Base-by-base conservation (phyloP, 1,140 invertebrate species). In the Mactra quadrangularis region DNA sequence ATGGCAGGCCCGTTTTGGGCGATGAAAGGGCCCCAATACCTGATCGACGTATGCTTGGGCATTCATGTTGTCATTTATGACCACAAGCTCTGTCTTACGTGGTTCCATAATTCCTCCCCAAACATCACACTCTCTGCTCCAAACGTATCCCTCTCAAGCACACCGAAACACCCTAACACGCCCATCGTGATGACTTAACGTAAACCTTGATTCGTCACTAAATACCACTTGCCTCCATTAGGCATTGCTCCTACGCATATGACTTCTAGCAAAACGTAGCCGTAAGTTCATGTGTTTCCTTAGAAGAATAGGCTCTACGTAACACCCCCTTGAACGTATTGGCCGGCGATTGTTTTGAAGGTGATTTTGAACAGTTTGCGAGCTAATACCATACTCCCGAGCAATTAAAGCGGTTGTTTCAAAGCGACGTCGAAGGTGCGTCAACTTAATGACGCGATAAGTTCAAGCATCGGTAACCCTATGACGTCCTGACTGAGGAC, bases 191-290 rank as follows among this genome's bases (percentile, higher is more conserved):
- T 55, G 22, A 59, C 52, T 62, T 25, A 74, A 22, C 35, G 50
- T 76, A 66, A 82, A 77, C 13, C 64, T 33, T 41, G 72, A 72
- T 72, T 82, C 83, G 71, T 85, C 72, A 1, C 71, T 27, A 71
- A 82, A 68, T n/a, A 77, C 15, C 31, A 82, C 79, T 31, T 45
- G 2, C 41, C 22, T 35, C 68, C 76, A 79, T 4, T 74, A 27
- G n/a, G 22, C 15, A 22, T 47, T 29, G 9, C 52, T 1, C 45
- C 35, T 45, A 27, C 35, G 35, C 19, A 64, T 33, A 45, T 25
- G 41, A 41, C 38, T 6, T 15, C 38, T 41, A 7, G 6, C 6
- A 6, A 7, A 41, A 41, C 38, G 38, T 41, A 41, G 15, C 6
- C 6, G 38, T 41, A 7, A 7, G 38, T 41, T 41, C 6, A 6